Conservation (phyloP, 2,113 vertebrate species). For the Rhynchomys soricoides region DNA sequence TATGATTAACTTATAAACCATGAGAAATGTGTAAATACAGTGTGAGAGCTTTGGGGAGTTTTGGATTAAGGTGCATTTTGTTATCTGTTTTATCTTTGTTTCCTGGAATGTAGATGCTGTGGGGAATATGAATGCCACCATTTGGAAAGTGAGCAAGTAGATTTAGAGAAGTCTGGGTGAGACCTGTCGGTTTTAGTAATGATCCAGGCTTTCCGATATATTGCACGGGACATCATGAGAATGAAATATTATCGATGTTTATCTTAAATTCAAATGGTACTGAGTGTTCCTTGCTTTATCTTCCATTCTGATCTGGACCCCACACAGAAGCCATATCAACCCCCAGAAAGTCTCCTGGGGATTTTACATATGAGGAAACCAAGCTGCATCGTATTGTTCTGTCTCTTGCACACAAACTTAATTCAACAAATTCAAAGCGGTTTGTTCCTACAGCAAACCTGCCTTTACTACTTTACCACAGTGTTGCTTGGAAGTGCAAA, state of each 20-base stretch:
- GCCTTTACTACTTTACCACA: background rate
- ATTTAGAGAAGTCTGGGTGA: background rate
- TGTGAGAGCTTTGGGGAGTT: background rate
- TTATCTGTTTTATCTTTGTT: background rate
- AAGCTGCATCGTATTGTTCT: background rate
- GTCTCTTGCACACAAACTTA: background rate
- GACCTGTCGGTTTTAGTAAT: background rate
- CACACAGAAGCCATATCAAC: background rate
- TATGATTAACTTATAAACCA: background rate
- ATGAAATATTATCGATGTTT: background rate
- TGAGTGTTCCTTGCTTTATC: background rate
- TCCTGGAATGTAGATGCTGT: background rate
- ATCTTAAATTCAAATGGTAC: background rate
- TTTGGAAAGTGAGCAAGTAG: background rate
- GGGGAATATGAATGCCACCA: background rate
- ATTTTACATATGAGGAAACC: background rate
- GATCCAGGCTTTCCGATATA: background rate
- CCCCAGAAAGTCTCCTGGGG: background rate
- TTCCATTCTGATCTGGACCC: background rate
- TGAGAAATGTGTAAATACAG: background rate
- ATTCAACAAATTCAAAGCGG: background rate
- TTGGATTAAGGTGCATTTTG: background rate
- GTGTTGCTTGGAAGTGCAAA: background rate
- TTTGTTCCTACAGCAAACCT: background rate
- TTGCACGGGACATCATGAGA: background rate